A percentile compares a stretch with the other conserved stretches of the same genome.
Evolutionary conservation across 1,140 invertebrate genomes (phyloP).

Genomic region (Bradysia coprophila): DNA sequence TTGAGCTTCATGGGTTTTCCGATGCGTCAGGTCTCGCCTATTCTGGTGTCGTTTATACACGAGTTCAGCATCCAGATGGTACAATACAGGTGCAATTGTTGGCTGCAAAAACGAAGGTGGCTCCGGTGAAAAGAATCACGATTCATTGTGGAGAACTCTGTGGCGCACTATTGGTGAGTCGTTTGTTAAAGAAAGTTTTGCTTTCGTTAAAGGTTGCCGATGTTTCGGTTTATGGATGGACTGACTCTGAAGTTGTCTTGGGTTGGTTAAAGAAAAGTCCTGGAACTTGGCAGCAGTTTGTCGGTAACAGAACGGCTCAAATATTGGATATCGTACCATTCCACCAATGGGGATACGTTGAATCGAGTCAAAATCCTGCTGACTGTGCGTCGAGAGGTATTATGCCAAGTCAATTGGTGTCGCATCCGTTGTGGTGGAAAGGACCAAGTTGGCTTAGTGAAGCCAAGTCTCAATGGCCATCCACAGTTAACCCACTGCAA

Average conservation of each 20-base stretch:
- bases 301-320: conserved; percentile 16
- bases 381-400: conserved; percentile 9
- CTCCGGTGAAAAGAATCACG: conserved; percentile 13
- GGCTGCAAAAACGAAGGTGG: conserved; percentile 16
- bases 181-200: conserved; percentile 8
- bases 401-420: neutral
- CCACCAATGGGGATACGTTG: conserved; percentile 8
- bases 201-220: conserved; percentile 3
- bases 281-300: conserved; percentile 13
- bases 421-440: conserved; percentile 1
- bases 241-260: conserved; percentile 19
- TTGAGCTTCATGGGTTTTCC: conserved; percentile 13
- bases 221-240: conserved; percentile 3
- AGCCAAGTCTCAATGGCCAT: too few species aligned
- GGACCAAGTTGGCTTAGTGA: conserved; percentile 2
- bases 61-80: conserved; percentile 4
- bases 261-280: conserved; percentile 14
- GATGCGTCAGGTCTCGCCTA: conserved; percentile 15
- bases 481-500: neutral
- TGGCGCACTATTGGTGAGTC: conserved; percentile 11
- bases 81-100: conserved; percentile 9
- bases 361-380: conserved; percentile 8
- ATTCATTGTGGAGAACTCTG: conserved; percentile 17
- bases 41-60: conserved; percentile 13
- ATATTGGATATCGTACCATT: conserved; percentile 9